Percentiles rank a stretch among this genome's conserved stretches.
phyloP scores from a whole-genome alignment of 1,140 invertebrate species.

The Diuraphis noxia region DNA sequence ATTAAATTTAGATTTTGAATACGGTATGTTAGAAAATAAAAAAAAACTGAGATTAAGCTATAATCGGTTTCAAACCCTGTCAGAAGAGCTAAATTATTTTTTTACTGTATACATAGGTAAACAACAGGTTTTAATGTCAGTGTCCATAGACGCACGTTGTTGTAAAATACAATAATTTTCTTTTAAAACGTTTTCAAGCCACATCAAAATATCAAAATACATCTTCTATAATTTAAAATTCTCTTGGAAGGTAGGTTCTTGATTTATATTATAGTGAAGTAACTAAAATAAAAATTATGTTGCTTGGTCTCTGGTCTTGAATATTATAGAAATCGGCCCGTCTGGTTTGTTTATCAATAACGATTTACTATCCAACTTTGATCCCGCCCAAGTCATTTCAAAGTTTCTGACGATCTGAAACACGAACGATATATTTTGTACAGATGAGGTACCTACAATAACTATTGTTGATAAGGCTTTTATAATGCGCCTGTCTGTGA shows the following conservation, averaged over 20 bases:
- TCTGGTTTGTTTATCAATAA: constrained; percentile 80
- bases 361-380: constrained; percentile 69
- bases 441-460: background rate
- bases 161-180: background rate
- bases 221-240: background rate
- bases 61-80: background rate
- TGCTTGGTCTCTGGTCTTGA: constrained; percentile 60
- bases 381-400: constrained; percentile 69
- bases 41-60: background rate
- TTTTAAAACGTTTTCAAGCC: background rate
- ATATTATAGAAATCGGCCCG: constrained; percentile 68
- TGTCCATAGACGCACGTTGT: background rate
- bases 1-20: background rate
- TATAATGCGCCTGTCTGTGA: background rate
- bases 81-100: background rate
- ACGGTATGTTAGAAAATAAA: background rate
- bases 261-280: background rate
- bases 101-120: background rate
- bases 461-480: background rate
- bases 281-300: background rate
- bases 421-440: background rate
- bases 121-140: background rate
- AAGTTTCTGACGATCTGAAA: constrained; percentile 72
- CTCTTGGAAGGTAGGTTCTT: background rate
- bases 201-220: background rate